A percentile compares a stretch with the other conserved stretches of the same genome.
phyloP scores from a whole-genome alignment of 2,113 vertebrate species.

The pig (Sus scrofa) region DNA sequence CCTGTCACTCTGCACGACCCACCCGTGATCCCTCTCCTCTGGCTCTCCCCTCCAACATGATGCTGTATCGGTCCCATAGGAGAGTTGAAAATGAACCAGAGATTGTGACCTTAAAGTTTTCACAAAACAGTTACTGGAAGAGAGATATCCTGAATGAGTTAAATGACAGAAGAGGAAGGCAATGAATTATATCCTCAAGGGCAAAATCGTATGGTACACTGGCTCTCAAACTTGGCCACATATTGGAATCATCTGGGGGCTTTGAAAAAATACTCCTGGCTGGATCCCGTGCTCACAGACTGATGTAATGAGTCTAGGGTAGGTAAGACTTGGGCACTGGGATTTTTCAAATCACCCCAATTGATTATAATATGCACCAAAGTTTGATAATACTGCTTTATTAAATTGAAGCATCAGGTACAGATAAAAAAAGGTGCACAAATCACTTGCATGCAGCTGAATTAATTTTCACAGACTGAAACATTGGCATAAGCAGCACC shows the following conservation, averaged over 20 bases:
- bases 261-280: neutral
- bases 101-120: neutral
- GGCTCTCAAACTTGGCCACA: neutral
- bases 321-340: neutral
- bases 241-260: neutral
- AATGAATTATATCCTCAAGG: constrained; percentile 1
- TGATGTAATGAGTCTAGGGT: neutral
- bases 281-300: neutral
- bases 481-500: too few species aligned
- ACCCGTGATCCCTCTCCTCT: neutral
- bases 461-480: neutral
- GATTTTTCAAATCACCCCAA: neutral
- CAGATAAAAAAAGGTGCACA: neutral
- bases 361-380: neutral
- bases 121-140: neutral
- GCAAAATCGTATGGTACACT: neutral
- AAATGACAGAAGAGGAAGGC: neutral
- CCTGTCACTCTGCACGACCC: accelerated
- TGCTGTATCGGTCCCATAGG: accelerated
- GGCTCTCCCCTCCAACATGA: neutral
- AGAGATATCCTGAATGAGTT: neutral
- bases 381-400: neutral
- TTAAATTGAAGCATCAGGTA: neutral
- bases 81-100: neutral
- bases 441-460: neutral